A percentile compares a stretch with the other conserved stretches of the same genome.
phyloP scores from a whole-genome alignment of 1,140 invertebrate genomes.

The Drosophila parabipectinata region DNA sequence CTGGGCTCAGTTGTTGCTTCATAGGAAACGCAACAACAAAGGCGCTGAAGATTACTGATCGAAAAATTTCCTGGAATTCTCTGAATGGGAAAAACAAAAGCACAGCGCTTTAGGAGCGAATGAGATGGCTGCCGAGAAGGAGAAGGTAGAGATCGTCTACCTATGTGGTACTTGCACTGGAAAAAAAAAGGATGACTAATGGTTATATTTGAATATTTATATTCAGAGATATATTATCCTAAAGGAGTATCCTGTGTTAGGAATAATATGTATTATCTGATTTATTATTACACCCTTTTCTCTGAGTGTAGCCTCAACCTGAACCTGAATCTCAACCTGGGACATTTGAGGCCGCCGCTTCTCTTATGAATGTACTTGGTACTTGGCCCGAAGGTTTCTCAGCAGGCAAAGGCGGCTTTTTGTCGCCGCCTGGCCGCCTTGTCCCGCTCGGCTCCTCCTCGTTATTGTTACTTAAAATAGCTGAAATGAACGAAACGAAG shows the following conservation, averaged over 20 bases:
- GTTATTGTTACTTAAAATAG: conserved; percentile 81
- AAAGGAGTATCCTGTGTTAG: too few relatives aligned
- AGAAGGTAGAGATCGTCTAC: conserved; percentile 46
- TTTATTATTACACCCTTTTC: too few relatives aligned
- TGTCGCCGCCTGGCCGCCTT: conserved; percentile 11
- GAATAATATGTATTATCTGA: too few relatives aligned
- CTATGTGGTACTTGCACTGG: conserved; percentile 43
- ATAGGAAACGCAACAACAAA: conserved; percentile 67
- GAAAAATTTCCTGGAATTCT: conserved; percentile 78
- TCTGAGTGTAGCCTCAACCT: conserved; percentile 34
- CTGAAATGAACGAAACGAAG: conserved; percentile 57
- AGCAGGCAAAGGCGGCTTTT: conserved; percentile 50
- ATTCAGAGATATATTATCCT: too few relatives aligned
- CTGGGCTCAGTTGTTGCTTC: conserved; percentile 51
- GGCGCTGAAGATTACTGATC: conserved; percentile 70
- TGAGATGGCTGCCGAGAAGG: neutral
- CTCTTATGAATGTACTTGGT: conserved; percentile 76
- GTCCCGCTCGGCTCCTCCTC: conserved; percentile 25
- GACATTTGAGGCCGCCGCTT: conserved; percentile 50
- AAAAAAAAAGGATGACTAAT: neutral
- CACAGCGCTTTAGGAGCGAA: conserved; percentile 45
- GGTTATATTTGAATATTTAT: too few relatives aligned
- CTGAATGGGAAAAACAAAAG: conserved; percentile 80
- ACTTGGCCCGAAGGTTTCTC: conserved; percentile 61
- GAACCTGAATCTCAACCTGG: conserved; percentile 62